phyloP scores from a whole-genome alignment of 2,888 invertebrate species.

The Schizaphis graminum region DNA sequence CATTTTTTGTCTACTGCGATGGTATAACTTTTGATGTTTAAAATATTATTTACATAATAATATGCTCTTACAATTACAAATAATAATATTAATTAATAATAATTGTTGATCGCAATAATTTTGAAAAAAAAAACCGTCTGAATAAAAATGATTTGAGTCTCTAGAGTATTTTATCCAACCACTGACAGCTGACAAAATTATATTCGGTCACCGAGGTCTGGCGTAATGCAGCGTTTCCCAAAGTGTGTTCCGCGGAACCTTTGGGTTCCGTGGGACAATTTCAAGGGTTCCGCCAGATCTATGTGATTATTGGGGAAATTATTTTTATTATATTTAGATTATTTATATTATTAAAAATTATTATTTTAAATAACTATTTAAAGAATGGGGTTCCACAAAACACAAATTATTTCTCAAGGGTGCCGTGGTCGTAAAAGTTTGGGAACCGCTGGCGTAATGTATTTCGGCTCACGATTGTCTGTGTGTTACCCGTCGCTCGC shows the following conservation, averaged over 20 bases:
- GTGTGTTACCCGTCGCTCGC: background rate
- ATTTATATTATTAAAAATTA: no score
- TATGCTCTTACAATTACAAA: background rate
- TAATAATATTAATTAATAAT: background rate
- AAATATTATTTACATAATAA: background rate
- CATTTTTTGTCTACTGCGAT: background rate
- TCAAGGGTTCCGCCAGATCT: no score
- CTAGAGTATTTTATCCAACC: background rate
- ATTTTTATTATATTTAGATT: no score
- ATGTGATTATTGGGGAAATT: no score
- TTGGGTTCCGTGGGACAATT: no score
- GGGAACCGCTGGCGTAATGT: no score
- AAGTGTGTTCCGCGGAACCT: no score
- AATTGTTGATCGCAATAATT: background rate
- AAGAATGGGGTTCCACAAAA: no score
- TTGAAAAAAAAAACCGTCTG: background rate
- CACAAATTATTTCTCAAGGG: no score
- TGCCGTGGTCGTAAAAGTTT: no score
- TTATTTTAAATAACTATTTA: no score
- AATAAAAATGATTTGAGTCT: background rate
- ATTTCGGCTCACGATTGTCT: conserved; percentile 61
- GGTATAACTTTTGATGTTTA: background rate
- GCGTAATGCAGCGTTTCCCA: no score
- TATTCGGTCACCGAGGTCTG: conserved; percentile 38
- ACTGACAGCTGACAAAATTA: conserved; percentile 42